A percentile compares a stretch with the other conserved stretches of the same genome.
phyloP scores from a whole-genome alignment of 2,888 invertebrate genomes.

The Melieria omissa region DNA sequence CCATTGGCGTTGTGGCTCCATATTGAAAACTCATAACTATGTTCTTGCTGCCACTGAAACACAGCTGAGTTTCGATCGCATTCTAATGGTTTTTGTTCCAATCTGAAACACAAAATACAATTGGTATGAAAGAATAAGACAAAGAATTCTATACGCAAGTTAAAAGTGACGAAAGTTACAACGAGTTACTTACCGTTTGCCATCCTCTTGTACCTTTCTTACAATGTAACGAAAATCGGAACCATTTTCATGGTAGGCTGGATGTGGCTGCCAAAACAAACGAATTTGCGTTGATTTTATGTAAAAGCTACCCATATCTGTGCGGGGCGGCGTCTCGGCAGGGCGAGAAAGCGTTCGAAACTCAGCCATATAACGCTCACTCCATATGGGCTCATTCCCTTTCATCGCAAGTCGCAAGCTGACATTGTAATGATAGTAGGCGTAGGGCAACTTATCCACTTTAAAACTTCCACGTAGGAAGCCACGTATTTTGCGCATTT shows the following conservation, averaged over 20 bases:
- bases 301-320: constrained; percentile 79
- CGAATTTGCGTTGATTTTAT: constrained; percentile 72
- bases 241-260: constrained; percentile 76
- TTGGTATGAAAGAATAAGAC: too few species aligned
- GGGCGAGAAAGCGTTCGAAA: constrained; percentile 69
- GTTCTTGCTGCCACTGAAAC: constrained; percentile 46
- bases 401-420: constrained; percentile 72
- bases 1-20: constrained; percentile 50
- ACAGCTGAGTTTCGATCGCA: constrained; percentile 39
- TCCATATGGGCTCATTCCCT: constrained; percentile 76
- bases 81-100: constrained; percentile 22
- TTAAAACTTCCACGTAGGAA: constrained; percentile 20
- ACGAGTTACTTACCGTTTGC: constrained; percentile 43
- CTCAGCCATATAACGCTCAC: constrained; percentile 71
- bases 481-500: too few species aligned
- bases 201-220: constrained; percentile 53
- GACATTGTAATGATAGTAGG: constrained; percentile 61
- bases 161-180: too few species aligned
- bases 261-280: constrained; percentile 83
- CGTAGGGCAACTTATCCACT: constrained; percentile 42
- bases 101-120: too few species aligned
- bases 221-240: constrained; percentile 77
- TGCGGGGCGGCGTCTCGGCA: constrained; percentile 76
- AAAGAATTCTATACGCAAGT: too few species aligned
- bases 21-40: constrained; percentile 48